phyloP scores from a whole-genome alignment of 2,797 vertebrate genomes.

The Siniperca undulata region DNA sequence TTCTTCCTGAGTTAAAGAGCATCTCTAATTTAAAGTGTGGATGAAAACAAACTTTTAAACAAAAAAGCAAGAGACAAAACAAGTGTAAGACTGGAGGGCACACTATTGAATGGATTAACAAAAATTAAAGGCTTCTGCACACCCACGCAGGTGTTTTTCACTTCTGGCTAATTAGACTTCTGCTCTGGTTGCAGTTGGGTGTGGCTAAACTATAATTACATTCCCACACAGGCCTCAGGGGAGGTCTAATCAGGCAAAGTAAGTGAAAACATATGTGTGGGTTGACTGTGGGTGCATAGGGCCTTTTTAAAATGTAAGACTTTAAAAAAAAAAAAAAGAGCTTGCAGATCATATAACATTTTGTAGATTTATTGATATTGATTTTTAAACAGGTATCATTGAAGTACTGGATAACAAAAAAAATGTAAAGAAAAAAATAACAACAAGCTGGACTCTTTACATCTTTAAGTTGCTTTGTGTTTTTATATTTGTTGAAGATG shows the following conservation, averaged over 20 bases:
- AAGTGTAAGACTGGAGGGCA: too few relatives aligned
- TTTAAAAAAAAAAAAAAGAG: not conserved
- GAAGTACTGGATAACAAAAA: not conserved
- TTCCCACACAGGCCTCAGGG: constrained; percentile 5
- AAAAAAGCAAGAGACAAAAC: not conserved
- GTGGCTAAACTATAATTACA: not conserved
- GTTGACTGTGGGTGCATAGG: too few relatives aligned
- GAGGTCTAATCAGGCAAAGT: not conserved
- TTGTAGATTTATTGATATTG: not conserved
- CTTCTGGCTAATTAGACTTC: constrained; percentile 17
- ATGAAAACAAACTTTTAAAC: not conserved
- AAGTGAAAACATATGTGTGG: constrained; percentile 19
- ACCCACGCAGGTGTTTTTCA: constrained; percentile 6
- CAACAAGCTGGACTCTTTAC: not conserved
- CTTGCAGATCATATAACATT: not conserved
- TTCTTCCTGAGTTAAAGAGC: not conserved
- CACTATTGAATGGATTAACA: not conserved
- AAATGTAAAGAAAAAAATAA: not conserved
- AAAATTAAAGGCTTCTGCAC: not conserved
- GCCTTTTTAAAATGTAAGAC: not conserved
- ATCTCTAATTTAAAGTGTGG: not conserved
- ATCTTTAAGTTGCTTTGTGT: not conserved
- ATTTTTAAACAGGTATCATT: not conserved
- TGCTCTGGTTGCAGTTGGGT: not conserved
- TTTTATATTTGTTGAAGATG: not conserved